A percentile compares a stretch with the other conserved stretches of the same genome.
These are phyloP conservation scores for Melitaea cinxia DNA, from an alignment of 1,140 invertebrate genomes.

Conservation along the genomic window DNA sequence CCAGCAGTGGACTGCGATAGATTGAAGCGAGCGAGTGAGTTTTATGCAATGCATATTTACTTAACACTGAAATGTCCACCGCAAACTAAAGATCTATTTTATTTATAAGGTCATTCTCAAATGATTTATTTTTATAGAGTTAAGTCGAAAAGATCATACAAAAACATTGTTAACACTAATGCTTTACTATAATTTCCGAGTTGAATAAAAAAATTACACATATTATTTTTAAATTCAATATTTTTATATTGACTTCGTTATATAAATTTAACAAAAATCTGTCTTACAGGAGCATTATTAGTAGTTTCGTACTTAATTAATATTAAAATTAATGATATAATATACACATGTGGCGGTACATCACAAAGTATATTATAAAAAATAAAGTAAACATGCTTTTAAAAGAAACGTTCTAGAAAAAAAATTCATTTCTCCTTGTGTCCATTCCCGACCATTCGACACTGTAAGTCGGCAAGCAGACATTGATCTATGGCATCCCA, in stretches of 20 bases:
- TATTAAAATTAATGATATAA: too few species aligned
- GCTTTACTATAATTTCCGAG: background rate
- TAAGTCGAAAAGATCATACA: slow-evolving; percentile 5
- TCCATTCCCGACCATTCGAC: background rate
- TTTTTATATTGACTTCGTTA: too few species aligned
- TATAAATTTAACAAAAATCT: too few species aligned
- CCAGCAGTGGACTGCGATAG: too few species aligned
- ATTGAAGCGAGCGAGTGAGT: too few species aligned
- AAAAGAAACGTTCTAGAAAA: background rate
- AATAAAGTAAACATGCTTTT: too few species aligned
- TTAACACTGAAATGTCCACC: slow-evolving; percentile 4
- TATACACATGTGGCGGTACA: too few species aligned
- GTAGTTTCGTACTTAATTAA: too few species aligned
- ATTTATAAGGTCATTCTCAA: slow-evolving; percentile 6
- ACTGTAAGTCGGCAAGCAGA: slow-evolving; percentile 43
- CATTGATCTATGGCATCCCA: background rate
- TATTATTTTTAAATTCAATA: too few species aligned
- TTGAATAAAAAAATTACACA: background rate
- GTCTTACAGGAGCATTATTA: too few species aligned
- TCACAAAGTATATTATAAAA: too few species aligned
- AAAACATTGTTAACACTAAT: slow-evolving; percentile 3
- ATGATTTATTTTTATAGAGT: slow-evolving; percentile 5
- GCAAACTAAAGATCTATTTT: slow-evolving; percentile 8
- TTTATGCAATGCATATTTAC: too few species aligned
- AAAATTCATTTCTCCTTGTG: background rate